Evolutionary conservation across 2,113 vertebrate species (phyloP).

Genomic region (Albula goreensis): DNA sequence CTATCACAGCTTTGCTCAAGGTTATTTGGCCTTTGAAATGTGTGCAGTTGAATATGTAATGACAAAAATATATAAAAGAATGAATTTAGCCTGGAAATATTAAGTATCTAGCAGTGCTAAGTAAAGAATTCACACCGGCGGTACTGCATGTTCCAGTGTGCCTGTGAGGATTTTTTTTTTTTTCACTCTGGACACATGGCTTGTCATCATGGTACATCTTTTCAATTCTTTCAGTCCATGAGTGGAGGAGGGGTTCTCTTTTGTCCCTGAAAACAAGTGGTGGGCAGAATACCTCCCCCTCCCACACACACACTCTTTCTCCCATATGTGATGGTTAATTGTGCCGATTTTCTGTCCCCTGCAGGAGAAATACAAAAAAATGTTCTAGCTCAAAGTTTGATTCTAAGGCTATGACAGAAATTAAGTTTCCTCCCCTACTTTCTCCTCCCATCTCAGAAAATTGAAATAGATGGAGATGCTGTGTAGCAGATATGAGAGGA

Average conservation of each 20-base stretch:
- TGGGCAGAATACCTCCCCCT: not conserved
- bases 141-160: not conserved
- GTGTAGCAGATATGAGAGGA: not conserved
- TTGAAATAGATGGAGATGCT: not conserved
- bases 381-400: too few relatives aligned
- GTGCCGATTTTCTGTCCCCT: not conserved
- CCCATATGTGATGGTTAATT: not conserved
- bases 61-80: not conserved
- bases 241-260: not conserved
- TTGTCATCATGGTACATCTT: not conserved
- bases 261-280: not conserved
- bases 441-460: not conserved
- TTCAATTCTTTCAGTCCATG: not conserved
- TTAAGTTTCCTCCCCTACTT: not conserved
- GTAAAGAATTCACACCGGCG: not conserved
- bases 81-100: not conserved
- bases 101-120: not conserved
- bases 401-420: not conserved
- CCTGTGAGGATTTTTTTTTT: not conserved
- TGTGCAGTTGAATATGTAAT: not conserved
- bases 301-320: not conserved
- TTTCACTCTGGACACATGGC: not conserved
- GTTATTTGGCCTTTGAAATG: not conserved
- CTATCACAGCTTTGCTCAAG: not conserved
- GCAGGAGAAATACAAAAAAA: not conserved